A percentile compares a stretch with the other conserved stretches of the same genome.
Conservation (phyloP, 1,140 invertebrate genomes). For the Oryctes rhinoceros region DNA sequence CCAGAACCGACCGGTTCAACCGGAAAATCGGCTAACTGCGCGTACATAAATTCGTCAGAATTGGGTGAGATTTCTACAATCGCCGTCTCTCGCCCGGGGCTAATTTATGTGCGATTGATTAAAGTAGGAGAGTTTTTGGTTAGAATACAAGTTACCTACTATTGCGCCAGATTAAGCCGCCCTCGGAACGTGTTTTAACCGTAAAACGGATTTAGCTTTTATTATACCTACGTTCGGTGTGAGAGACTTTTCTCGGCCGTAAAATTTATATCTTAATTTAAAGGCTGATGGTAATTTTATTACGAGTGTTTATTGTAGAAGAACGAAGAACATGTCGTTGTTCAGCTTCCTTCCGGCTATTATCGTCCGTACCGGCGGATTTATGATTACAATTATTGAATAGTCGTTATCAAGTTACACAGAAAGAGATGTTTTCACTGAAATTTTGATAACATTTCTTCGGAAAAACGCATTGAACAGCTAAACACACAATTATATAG, state of each 20-base stretch:
- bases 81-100: not conserved
- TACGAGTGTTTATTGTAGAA: not conserved
- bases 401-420: too few relatives aligned
- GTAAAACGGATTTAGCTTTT: not conserved
- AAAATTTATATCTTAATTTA: slow-evolving; percentile 13
- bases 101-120: slow-evolving; percentile 6
- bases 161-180: not conserved
- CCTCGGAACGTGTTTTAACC: not conserved
- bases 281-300: slow-evolving; percentile 7
- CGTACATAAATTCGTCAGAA: not conserved
- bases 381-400: too few relatives aligned
- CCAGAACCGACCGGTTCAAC: too few relatives aligned
- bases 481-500: too few relatives aligned
- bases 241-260: slow-evolving; percentile 8
- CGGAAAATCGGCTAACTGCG: not conserved
- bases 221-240: not conserved
- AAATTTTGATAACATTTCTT: too few relatives aligned
- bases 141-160: slow-evolving; percentile 5
- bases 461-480: too few relatives aligned
- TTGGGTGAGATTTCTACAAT: slow-evolving; percentile 5
- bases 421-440: too few relatives aligned
- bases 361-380: too few relatives aligned
- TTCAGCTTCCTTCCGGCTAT: too few relatives aligned
- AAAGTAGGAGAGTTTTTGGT: slow-evolving; percentile 8
- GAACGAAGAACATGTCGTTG: not conserved